These are phyloP conservation scores for Alfaro cultratus DNA, from an alignment of 2,797 vertebrate genomes.

Conservation along the genomic window DNA sequence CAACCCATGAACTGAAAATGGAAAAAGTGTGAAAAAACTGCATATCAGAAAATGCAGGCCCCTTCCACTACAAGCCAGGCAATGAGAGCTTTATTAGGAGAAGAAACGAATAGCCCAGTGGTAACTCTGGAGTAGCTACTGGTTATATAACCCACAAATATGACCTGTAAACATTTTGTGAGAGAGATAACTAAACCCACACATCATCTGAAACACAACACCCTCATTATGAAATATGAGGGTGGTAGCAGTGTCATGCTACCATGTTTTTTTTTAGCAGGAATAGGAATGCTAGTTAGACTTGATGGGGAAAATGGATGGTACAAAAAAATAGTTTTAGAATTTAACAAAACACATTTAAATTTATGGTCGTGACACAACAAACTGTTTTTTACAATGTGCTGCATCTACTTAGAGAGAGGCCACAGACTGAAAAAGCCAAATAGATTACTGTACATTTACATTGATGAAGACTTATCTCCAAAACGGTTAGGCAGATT, in stretches of 20 bases:
- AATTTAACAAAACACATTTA: not conserved
- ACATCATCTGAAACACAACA: not conserved
- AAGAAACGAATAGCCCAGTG: not conserved
- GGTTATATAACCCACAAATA: not conserved
- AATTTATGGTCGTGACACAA: not conserved
- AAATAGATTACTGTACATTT: conserved; percentile 47
- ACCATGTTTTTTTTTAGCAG: not conserved
- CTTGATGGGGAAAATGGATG: too few relatives aligned
- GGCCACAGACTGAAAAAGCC: conserved; percentile 9
- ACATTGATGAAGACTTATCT: conserved; percentile 50
- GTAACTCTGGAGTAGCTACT: not conserved
- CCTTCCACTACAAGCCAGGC: not conserved
- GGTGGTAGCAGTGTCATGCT: too few relatives aligned
- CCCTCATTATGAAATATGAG: not conserved
- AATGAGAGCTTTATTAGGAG: not conserved
- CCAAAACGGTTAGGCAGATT: conserved; percentile 26
- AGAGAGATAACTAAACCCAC: not conserved
- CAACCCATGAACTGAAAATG: not conserved
- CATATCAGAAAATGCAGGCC: not conserved
- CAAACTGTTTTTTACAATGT: not conserved
- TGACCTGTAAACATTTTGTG: not conserved
- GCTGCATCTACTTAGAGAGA: not conserved
- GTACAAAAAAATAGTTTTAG: too few relatives aligned
- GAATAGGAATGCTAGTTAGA: too few relatives aligned
- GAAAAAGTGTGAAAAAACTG: not conserved